These are phyloP conservation scores for Isaurus tuberculatus DNA, from an alignment of 92 coral and sea anemone genomes.

Conservation along the genomic window DNA sequence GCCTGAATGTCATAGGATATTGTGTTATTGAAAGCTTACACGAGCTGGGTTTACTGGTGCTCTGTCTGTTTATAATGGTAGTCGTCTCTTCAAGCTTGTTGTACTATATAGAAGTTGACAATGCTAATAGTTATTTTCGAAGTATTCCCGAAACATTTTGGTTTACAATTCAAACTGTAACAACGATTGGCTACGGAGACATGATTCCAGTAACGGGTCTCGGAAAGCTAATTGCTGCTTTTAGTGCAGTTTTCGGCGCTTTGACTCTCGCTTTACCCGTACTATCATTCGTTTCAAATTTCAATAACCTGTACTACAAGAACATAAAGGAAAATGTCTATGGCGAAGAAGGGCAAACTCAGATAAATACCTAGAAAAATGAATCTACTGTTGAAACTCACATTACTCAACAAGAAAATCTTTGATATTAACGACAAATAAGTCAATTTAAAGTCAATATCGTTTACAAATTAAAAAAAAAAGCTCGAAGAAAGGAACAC, in stretches of 20 bases:
- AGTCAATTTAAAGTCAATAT: too few relatives aligned
- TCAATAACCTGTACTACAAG: conserved; percentile 89
- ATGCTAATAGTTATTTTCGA: conserved; percentile 65
- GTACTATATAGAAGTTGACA: conserved; percentile 80
- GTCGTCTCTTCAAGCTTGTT: conserved; percentile 83
- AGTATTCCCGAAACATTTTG: conserved; percentile 97
- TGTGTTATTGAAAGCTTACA: conserved; percentile 87
- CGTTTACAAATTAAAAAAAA: too few relatives aligned
- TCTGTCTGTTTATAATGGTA: conserved; percentile 84
- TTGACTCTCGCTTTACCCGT: conserved; percentile 92
- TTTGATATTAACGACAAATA: too few relatives aligned
- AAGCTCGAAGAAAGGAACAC: too few relatives aligned
- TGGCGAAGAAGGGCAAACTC: conserved; percentile 15
- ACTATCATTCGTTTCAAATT: conserved; percentile 93
- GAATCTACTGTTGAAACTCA: too few relatives aligned
- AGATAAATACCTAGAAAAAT: neutral
- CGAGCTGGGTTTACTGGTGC: conserved; percentile 83
- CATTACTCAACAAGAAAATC: too few relatives aligned
- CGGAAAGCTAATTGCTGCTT: conserved; percentile 82
- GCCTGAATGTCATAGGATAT: conserved; percentile 93
- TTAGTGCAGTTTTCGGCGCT: conserved; percentile 94
- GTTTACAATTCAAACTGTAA: conserved; percentile 93
- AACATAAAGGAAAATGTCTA: conserved; percentile 74
- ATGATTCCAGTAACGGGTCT: conserved; percentile 82
- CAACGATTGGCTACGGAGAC: conserved; percentile 98